Evolutionary conservation across 1,140 invertebrate species (phyloP), one percentile per base, ranked within the genome.

Genomic region (Panonychus citri): DNA sequence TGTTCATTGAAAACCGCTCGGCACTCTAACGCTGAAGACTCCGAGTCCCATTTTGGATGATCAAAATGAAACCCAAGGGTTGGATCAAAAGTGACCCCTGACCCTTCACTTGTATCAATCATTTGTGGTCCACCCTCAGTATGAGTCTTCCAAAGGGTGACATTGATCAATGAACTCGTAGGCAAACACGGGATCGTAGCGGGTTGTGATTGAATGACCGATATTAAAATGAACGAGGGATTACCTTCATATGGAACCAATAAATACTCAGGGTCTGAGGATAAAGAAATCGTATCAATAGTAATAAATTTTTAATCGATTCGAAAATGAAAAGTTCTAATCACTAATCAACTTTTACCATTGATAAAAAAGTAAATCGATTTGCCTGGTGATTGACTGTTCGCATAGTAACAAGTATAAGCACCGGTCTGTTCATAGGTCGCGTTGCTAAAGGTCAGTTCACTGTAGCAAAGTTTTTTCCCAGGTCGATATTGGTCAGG

Each of bases 291-390:
- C 25, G 25, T 1, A 43, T 43, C 5, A 17, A 43, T 43, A 7
- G 7, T n/a, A 43, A 21, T 21, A 46, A 3, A 21, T n/a, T n/a
- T 19, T 3, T 10, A 24, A 46, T 46, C 19, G 21, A 26, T 28
- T 46, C 43, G 0, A n/a, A 13, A n/a, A 2, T 51, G 3, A 51
- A 30, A 15, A 13, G 10, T 27, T 51, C 2, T 27, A 3, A 28
- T 1, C 7, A n/a, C 21, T 7, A 28, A 17, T 19, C 7, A n/a
- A 21, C 12, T 46, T 50, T 54, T 54, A 59, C 58, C 58, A 54
- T 61, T 61, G 3, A 63, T 56, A 59, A 60, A 61, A 13, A 63
- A 51, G 39, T 61, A 61, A 1, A 58, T n/a, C 5, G 46, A 52
- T 13, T 56, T 54, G 28, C 8, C 25, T 4, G 3, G 7, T 1